phyloP scores from a whole-genome alignment of 2,113 vertebrate species.

The Nesogale talazaci region DNA sequence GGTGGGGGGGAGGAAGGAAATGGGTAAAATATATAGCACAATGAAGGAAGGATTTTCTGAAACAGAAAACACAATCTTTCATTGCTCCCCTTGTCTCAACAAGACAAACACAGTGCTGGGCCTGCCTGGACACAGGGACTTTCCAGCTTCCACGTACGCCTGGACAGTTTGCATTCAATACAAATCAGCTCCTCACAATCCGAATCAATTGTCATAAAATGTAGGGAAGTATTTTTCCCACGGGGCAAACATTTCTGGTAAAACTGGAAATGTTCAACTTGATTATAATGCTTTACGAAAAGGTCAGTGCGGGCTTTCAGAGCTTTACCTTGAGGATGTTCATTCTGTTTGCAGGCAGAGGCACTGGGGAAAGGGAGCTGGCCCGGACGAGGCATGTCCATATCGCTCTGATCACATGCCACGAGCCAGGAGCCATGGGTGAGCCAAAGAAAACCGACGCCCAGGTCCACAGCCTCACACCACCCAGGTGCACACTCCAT shows the following conservation, averaged over 20 bases:
- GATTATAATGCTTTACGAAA: slow-evolving; percentile 91
- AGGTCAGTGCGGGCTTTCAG: slow-evolving; percentile 87
- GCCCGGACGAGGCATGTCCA: slow-evolving; percentile 73
- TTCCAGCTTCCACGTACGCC: slow-evolving; percentile 63
- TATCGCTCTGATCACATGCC: slow-evolving; percentile 72
- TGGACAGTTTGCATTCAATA: slow-evolving; percentile 81
- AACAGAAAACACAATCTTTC: slow-evolving; percentile 36
- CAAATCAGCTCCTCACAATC: slow-evolving; percentile 80
- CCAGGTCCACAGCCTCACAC: fast-evolving
- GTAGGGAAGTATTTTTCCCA: slow-evolving; percentile 79
- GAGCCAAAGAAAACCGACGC: slow-evolving; percentile 51
- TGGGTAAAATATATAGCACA: background rate
- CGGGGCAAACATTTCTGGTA: slow-evolving; percentile 85
- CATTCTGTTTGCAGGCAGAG: slow-evolving; percentile 70
- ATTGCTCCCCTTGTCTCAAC: slow-evolving; percentile 55
- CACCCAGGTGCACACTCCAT: no score
- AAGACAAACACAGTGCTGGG: slow-evolving; percentile 32
- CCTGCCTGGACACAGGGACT: slow-evolving; percentile 68
- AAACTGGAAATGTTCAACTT: slow-evolving; percentile 88
- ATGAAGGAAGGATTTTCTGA: slow-evolving; percentile 15
- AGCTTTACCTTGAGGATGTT: slow-evolving; percentile 86
- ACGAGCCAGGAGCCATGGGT: slow-evolving; percentile 58
- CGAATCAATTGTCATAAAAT: slow-evolving; percentile 70
- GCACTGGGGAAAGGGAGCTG: slow-evolving; percentile 77
- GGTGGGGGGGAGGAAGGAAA: background rate